Evolutionary conservation across 2,888 invertebrate species (phyloP).

Genomic region (Ophioninae sp.): DNA sequence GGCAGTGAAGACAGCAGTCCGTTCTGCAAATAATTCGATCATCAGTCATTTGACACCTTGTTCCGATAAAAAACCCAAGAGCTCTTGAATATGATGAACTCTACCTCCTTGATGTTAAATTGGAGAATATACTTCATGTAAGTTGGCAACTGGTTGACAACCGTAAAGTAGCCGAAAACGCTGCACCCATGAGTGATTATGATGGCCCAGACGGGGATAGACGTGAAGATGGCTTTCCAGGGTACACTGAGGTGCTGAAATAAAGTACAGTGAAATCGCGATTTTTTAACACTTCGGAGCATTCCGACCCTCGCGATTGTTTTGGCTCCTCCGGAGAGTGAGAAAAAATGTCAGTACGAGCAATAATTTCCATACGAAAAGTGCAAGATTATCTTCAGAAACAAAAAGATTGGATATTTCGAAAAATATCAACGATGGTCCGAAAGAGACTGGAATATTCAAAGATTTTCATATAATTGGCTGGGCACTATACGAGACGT

Average conservation of each 20-base stretch:
- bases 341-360: too few species aligned
- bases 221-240: slow-evolving; percentile 87
- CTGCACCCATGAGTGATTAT: slow-evolving; percentile 91
- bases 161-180: slow-evolving; percentile 94
- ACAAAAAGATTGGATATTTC: too few species aligned
- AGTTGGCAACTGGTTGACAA: slow-evolving; percentile 93
- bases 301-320: neutral
- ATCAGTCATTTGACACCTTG: neutral
- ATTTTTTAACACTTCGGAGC: neutral
- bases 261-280: neutral
- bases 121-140: slow-evolving; percentile 91
- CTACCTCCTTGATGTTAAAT: slow-evolving; percentile 89
- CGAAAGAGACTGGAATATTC: too few species aligned
- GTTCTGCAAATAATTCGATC: slow-evolving; percentile 83
- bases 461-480: too few species aligned
- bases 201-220: slow-evolving; percentile 92
- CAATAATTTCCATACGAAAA: too few species aligned
- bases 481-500: too few species aligned
- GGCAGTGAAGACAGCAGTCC: slow-evolving; percentile 92
- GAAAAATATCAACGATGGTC: too few species aligned
- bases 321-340: neutral
- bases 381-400: too few species aligned
- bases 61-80: neutral
- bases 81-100: neutral
- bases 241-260: slow-evolving; percentile 85